A percentile compares a stretch with the other conserved stretches of the same genome.
Evolutionary conservation across 2,797 vertebrate species (phyloP).

Genomic region (Rhynchonycteris naso): DNA sequence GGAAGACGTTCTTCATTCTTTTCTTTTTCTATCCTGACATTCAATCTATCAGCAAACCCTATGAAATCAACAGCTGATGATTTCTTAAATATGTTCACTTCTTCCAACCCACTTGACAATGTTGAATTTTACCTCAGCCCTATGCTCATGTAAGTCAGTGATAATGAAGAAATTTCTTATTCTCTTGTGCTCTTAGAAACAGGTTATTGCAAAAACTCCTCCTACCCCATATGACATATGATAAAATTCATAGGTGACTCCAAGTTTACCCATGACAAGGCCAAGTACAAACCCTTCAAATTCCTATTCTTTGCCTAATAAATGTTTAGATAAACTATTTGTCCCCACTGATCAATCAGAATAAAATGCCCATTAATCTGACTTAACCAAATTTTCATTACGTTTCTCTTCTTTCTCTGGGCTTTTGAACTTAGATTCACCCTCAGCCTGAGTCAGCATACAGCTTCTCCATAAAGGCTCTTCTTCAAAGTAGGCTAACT

Average conservation of each 20-base stretch:
- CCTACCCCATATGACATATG: neutral
- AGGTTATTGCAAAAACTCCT: neutral
- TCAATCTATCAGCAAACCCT: conserved; percentile 8
- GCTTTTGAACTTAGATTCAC: neutral
- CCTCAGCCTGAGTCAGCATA: neutral
- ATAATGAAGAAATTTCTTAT: neutral
- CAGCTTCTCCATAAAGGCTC: no score
- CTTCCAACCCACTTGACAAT: neutral
- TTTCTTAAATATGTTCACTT: neutral
- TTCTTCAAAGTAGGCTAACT: neutral
- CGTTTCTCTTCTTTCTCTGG: neutral
- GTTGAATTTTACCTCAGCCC: neutral
- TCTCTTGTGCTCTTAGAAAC: neutral
- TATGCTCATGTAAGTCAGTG: neutral
- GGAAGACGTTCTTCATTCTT: neutral
- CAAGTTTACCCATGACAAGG: neutral
- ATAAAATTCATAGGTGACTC: neutral
- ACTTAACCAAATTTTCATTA: conserved; percentile 14
- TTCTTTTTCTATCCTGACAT: neutral
- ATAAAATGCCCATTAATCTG: neutral
- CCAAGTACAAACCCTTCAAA: neutral
- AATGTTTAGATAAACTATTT: neutral
- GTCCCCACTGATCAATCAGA: neutral
- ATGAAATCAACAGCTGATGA: neutral
- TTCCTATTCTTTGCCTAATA: neutral